phyloP scores from a whole-genome alignment of 2,797 vertebrate genomes.

The Tadarida brasiliensis region DNA sequence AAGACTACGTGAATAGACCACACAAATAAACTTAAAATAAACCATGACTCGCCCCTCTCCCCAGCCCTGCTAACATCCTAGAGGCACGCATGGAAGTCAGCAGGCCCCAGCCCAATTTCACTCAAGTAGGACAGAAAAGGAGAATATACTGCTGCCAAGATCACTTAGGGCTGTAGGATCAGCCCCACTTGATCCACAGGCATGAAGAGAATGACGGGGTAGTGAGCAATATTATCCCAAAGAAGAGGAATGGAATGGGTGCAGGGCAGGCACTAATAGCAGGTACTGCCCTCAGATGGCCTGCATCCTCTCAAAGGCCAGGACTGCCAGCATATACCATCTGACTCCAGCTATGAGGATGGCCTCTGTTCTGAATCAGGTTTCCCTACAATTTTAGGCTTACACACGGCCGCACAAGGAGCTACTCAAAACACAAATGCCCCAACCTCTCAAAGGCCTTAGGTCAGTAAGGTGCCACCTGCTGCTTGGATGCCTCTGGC shows the following conservation, averaged over 20 bases:
- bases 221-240: neutral
- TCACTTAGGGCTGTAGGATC: neutral
- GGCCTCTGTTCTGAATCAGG: neutral
- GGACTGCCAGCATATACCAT: neutral
- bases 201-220: neutral
- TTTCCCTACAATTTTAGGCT: neutral
- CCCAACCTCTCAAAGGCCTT: neutral
- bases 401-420: neutral
- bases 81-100: neutral
- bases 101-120: neutral
- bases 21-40: slow-evolving; percentile 15
- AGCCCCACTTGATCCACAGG: neutral
- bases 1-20: neutral
- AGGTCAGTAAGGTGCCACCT: neutral
- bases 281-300: neutral
- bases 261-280: neutral
- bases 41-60: neutral
- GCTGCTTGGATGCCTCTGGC: neutral
- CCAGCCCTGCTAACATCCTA: neutral
- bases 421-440: neutral
- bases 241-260: neutral
- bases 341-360: neutral
- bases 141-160: neutral
- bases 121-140: neutral
- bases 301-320: neutral